Evolutionary conservation across 2,113 vertebrate species (phyloP).

Genomic region (Mustela lutreola): DNA sequence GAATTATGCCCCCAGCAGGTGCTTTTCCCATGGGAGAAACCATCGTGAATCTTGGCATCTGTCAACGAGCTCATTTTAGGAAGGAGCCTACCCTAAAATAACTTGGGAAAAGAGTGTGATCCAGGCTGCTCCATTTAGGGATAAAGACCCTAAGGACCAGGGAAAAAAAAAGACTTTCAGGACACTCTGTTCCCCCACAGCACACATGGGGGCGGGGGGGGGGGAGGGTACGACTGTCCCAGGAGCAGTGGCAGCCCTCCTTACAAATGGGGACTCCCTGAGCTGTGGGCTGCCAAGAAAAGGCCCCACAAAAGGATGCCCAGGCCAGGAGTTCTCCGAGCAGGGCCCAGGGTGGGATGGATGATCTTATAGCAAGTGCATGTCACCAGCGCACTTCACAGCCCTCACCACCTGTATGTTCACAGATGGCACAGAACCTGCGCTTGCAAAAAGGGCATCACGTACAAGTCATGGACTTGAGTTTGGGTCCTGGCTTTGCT

Average conservation of each 20-base stretch:
- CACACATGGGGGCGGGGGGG: background rate
- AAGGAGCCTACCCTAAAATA: background rate
- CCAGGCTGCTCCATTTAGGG: background rate
- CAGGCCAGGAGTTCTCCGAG: background rate
- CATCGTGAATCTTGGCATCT: background rate
- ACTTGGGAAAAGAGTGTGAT: background rate
- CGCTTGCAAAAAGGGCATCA: rapidly evolving
- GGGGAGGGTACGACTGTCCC: background rate
- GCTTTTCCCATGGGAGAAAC: background rate
- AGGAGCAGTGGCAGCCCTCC: background rate
- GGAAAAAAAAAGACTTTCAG: background rate
- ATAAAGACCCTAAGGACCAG: background rate
- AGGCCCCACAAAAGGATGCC: background rate
- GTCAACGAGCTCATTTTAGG: background rate
- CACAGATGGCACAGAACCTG: background rate
- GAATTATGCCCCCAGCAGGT: background rate
- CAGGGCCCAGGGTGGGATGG: background rate
- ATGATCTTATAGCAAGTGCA: background rate
- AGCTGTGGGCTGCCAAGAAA: background rate
- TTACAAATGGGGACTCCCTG: background rate
- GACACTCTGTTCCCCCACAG: background rate
- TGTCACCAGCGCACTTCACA: background rate
- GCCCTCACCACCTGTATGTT: background rate
- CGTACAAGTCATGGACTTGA: background rate
- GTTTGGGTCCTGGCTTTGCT: background rate